Percentiles rank a stretch among this genome's conserved stretches.
Evolutionary conservation across 2,797 vertebrate genomes (phyloP).

Genomic region (Monodelphis domestica): DNA sequence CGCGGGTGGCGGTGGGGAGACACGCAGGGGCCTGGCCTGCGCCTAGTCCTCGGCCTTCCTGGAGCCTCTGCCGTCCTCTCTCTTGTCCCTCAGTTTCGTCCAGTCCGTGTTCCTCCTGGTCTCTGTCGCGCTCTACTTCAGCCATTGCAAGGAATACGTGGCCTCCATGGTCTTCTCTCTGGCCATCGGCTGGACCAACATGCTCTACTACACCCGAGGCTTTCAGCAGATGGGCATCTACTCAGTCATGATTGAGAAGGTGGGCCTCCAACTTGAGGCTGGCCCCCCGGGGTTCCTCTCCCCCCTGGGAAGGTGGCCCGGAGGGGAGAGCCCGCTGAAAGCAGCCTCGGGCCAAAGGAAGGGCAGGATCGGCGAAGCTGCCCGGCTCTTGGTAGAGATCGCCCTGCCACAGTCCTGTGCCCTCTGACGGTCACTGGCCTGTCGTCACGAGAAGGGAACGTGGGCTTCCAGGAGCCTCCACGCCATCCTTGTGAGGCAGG

Average conservation of each 20-base stretch:
- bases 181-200: slow-evolving; percentile 94
- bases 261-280: slow-evolving; percentile 62
- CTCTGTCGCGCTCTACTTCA: slow-evolving; percentile 86
- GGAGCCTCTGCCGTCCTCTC: neutral
- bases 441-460: neutral
- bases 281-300: no score
- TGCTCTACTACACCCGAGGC: slow-evolving; percentile 95
- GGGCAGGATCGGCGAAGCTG: neutral
- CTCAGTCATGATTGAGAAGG: slow-evolving; percentile 97
- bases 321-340: no score
- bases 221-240: slow-evolving; percentile 96
- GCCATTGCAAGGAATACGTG: slow-evolving; percentile 85
- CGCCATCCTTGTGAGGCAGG: no score
- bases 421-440: neutral
- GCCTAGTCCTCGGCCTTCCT: neutral
- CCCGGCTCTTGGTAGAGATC: neutral
- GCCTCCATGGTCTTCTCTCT: slow-evolving; percentile 92
- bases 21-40: neutral
- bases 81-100: slow-evolving; percentile 87
- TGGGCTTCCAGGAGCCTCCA: neutral
- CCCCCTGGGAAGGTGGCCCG: no score
- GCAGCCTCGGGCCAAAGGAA: no score
- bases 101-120: slow-evolving; percentile 90
- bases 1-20: neutral
- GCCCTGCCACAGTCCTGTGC: neutral